phyloP scores from a whole-genome alignment of 2,797 vertebrate genomes.

The Acipenser transmontanus region DNA sequence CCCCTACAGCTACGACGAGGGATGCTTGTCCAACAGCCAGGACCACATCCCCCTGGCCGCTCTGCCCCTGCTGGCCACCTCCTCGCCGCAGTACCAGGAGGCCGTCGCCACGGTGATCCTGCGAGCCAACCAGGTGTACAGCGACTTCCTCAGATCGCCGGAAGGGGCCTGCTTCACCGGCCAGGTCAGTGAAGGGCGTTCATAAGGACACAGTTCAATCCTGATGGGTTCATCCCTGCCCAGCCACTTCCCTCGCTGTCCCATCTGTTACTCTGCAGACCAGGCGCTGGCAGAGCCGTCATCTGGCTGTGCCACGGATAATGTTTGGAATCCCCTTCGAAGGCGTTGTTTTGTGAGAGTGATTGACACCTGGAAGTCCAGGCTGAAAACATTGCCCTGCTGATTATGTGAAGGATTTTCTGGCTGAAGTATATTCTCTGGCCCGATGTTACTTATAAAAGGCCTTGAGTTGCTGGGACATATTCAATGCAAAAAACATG shows the following conservation, averaged over 20 bases:
- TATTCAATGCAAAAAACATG: no score
- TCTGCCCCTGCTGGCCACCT: slow-evolving; percentile 86
- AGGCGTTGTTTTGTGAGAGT: no score
- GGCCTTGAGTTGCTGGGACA: no score
- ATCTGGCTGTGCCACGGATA: no score
- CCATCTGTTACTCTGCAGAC: not conserved
- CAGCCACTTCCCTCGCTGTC: not conserved
- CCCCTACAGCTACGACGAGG: slow-evolving; percentile 89
- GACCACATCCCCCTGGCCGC: slow-evolving; percentile 95
- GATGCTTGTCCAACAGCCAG: slow-evolving; percentile 93
- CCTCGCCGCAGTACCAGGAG: slow-evolving; percentile 91
- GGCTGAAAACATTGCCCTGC: no score
- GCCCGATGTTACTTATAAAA: no score
- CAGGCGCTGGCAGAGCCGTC: no score
- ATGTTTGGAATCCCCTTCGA: no score
- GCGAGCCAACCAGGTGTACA: slow-evolving; percentile 89
- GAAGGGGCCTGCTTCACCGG: slow-evolving; percentile 81
- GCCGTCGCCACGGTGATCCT: slow-evolving; percentile 83
- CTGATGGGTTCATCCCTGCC: no score
- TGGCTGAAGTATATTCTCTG: no score
- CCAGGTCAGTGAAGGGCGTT: slow-evolving; percentile 67
- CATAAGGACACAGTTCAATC: not conserved
- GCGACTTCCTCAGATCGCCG: slow-evolving; percentile 82
- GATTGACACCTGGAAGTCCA: no score
- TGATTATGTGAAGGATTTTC: no score